Conservation (phyloP, 1,140 invertebrate species). For the Pseudomyrmex cubaensis region DNA sequence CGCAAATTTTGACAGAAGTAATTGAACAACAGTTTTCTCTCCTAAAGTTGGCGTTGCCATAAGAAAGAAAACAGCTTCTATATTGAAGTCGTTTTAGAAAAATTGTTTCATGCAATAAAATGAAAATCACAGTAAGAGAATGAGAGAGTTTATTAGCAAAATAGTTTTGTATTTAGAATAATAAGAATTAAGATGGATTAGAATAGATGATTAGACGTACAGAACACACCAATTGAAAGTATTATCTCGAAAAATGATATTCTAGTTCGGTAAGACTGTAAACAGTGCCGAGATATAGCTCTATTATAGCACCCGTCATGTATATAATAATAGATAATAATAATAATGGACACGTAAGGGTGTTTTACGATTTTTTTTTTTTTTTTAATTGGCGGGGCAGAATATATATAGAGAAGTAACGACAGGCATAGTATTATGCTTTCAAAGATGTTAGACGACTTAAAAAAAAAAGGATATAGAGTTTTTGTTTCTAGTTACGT, state of each 20-base stretch:
- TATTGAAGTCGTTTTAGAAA: background rate
- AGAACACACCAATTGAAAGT: background rate
- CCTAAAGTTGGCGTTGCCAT: too few relatives aligned
- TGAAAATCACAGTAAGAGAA: constrained; percentile 6
- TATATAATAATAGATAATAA: background rate
- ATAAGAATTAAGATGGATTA: background rate
- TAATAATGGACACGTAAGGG: background rate
- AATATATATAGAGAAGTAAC: background rate
- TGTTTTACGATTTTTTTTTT: background rate
- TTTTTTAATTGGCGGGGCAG: background rate
- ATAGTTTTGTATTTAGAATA: constrained; percentile 2
- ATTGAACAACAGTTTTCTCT: too few relatives aligned
- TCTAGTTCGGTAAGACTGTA: background rate
- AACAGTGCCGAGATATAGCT: background rate
- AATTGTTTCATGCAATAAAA: background rate
- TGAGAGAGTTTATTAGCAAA: too few relatives aligned
- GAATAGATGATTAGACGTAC: background rate
- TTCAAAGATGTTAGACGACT: background rate
- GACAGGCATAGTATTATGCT: background rate
- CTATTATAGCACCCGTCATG: background rate
- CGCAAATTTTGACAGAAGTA: too few relatives aligned
- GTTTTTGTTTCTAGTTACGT: background rate
- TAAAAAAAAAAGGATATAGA: too few relatives aligned
- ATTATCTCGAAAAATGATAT: constrained; percentile 6
- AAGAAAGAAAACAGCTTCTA: background rate